phyloP scores from a whole-genome alignment of 1,140 invertebrate species.

The Temnothorax curvispinosus region DNA sequence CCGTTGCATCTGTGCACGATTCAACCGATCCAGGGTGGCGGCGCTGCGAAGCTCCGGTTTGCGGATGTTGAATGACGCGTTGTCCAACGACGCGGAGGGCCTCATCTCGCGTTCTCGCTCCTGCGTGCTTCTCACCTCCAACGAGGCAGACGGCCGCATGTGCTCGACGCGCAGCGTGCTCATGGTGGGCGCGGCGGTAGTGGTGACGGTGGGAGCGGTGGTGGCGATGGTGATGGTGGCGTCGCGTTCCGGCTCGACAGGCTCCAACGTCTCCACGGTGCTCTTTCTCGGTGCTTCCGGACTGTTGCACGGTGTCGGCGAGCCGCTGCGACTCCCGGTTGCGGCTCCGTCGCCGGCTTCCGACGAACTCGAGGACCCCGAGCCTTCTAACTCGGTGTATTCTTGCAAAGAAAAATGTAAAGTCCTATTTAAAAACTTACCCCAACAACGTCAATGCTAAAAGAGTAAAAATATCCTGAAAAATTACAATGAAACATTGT shows the following conservation, averaged over 20 bases:
- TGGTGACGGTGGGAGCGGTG: slow-evolving; percentile 44
- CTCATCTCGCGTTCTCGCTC: slow-evolving; percentile 82
- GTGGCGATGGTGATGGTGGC: slow-evolving; percentile 59
- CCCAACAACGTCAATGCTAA: background rate
- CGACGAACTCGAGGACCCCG: slow-evolving; percentile 88
- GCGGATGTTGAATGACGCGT: slow-evolving; percentile 78
- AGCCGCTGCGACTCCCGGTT: slow-evolving; percentile 90
- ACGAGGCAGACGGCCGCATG: slow-evolving; percentile 81
- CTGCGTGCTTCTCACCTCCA: slow-evolving; percentile 81
- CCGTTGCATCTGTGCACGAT: slow-evolving; percentile 84
- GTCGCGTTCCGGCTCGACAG: slow-evolving; percentile 82
- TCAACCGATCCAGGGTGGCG: slow-evolving; percentile 81
- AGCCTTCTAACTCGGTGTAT: slow-evolving; percentile 92
- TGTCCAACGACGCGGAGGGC: slow-evolving; percentile 83
- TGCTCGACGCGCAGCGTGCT: slow-evolving; percentile 74
- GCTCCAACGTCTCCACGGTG: slow-evolving; percentile 82
- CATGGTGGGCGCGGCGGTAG: slow-evolving; percentile 54
- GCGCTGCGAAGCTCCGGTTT: slow-evolving; percentile 83
- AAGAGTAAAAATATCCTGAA: slow-evolving; percentile 39
- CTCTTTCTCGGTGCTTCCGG: slow-evolving; percentile 90
- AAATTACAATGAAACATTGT: slow-evolving; percentile 20
- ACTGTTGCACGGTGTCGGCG: slow-evolving; percentile 94
- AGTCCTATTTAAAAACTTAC: background rate
- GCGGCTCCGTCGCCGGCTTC: slow-evolving; percentile 88
- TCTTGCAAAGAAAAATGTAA: slow-evolving; percentile 72